A percentile compares a stretch with the other conserved stretches of the same genome.
These are phyloP conservation scores for Riparia riparia DNA, from an alignment of 2,113 vertebrate genomes.

Conservation along the genomic window DNA sequence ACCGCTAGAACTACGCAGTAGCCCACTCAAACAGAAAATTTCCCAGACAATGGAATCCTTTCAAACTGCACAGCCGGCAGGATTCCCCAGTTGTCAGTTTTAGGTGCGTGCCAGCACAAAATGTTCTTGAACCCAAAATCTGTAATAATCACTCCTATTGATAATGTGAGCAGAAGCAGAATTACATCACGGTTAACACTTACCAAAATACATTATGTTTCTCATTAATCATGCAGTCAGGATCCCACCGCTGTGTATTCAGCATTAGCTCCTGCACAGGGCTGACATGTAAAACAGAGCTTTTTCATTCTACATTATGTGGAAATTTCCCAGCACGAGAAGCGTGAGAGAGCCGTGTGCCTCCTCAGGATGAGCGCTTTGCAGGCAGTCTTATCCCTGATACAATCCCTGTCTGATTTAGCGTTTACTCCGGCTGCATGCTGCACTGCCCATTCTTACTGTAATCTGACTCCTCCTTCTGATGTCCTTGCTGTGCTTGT, in stretches of 20 bases:
- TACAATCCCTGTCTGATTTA: constrained; percentile 74
- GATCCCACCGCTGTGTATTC: constrained; percentile 82
- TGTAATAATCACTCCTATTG: constrained; percentile 48
- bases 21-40: constrained; percentile 25
- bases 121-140: constrained; percentile 12
- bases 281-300: constrained; percentile 72
- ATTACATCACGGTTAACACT: constrained; percentile 74
- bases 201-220: constrained; percentile 98
- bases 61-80: constrained; percentile 51
- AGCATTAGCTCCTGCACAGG: constrained; percentile 79
- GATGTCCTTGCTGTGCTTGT: constrained; percentile 83
- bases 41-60: constrained; percentile 64
- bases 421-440: constrained; percentile 77
- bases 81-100: constrained; percentile 43
- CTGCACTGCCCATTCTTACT: constrained; percentile 83
- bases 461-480: constrained; percentile 89
- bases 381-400: constrained; percentile 70
- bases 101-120: constrained; percentile 12
- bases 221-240: constrained; percentile 87
- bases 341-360: constrained; percentile 59
- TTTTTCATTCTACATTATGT: constrained; percentile 81
- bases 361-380: constrained; percentile 69
- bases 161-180: constrained; percentile 44
- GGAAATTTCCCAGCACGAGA: constrained; percentile 74
- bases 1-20: constrained; percentile 37